Evolutionary conservation across 2,888 invertebrate species (phyloP), one percentile per base, ranked within the genome.

Genomic region (Lithophane semibrunnea): DNA sequence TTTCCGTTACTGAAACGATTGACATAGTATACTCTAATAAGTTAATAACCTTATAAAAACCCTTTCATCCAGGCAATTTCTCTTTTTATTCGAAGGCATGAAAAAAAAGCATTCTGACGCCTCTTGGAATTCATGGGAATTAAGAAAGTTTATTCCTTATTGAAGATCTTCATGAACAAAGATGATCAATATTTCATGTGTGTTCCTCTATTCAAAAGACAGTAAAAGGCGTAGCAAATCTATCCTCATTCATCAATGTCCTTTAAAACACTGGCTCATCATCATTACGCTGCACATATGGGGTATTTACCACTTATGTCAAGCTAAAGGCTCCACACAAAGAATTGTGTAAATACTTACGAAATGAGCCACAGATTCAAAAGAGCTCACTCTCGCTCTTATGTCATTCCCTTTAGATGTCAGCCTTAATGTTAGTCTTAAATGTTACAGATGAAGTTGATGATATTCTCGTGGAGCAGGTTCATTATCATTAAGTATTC

Each of bases 401-500:
- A 82, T 87, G 85, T 85, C 87, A 91, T 70, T 49, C 49, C 18
- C 47, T 80, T 67, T 64, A 85, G 79, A 68, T 86, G 71, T 78
- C 68, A 75, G 44, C 67, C 65, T 77, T 60, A 60, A 56, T 56
- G 56, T 56, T 56, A 56, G n/a, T 56, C 56, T 78, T 84, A 78
- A 85, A 86, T 80, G 79, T 80, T 74, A 74, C 79, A 67, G 75
- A 29, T 66, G 73, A 69, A 72, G 75, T 82, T 82, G 37, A 74
- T 78, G 71, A 79, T 74, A 77, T 83, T 72, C 58, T 72, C 21
- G 67, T 49, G 60, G 79, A 86, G 84, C 71, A 73, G 70, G 78
- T 54, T 58, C 77, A 73, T 82, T 83, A 83, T 29, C 70, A 61
- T 68, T 73, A 71, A 58, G n/a, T 69, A 61, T 47, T 61, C 52